Percentiles rank a stretch among this genome's conserved stretches.
Evolutionary conservation across 2,797 vertebrate species (phyloP).

Genomic region (Streptopelia turtur): DNA sequence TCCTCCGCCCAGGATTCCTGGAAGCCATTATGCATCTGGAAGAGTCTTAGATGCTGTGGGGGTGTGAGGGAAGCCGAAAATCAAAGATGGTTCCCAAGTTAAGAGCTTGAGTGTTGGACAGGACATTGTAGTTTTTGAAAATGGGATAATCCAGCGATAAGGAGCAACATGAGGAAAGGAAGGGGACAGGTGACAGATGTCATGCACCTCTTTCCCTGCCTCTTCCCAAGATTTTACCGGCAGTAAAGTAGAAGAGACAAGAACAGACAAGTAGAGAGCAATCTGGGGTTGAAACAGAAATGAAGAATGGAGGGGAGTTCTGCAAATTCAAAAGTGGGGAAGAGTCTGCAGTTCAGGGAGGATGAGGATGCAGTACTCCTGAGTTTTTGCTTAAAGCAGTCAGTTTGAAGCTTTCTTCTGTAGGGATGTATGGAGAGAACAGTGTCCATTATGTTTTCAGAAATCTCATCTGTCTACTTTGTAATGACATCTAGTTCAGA

Average conservation of each 20-base stretch:
- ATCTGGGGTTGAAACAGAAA: neutral
- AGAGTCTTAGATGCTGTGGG: neutral
- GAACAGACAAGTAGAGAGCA: neutral
- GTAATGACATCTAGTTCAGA: constrained; percentile 26
- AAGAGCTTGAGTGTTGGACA: neutral
- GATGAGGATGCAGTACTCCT: neutral
- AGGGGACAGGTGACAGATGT: neutral
- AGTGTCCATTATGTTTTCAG: constrained; percentile 41
- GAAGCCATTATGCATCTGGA: neutral
- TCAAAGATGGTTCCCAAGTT: neutral
- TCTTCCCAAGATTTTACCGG: neutral
- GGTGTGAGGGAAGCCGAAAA: neutral
- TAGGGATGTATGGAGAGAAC: neutral
- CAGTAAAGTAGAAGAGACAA: neutral
- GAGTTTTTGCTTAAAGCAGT: neutral
- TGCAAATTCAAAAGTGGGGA: neutral
- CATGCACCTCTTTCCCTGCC: neutral
- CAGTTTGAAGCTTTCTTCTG: neutral
- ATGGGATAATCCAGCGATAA: neutral
- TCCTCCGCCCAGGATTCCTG: neutral
- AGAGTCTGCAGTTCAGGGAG: neutral
- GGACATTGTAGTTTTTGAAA: neutral
- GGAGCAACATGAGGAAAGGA: neutral
- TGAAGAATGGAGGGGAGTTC: neutral
- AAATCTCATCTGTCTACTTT: constrained; percentile 26